phyloP scores from a whole-genome alignment of 2,113 vertebrate species.

The Myocastor coypus region DNA sequence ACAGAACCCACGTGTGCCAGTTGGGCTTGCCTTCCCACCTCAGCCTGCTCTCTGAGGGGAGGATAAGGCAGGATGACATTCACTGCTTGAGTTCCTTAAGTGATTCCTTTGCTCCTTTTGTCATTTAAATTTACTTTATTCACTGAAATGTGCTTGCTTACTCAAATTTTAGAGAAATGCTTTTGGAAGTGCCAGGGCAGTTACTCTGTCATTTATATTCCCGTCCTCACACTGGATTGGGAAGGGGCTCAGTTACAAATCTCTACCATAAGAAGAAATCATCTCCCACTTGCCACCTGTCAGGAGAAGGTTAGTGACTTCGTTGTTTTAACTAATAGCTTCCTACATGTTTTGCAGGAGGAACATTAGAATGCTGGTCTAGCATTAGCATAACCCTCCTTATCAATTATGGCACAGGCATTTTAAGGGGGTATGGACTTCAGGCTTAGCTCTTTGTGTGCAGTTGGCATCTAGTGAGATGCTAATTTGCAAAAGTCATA shows the following conservation, averaged over 20 bases:
- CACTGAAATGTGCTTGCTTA: neutral
- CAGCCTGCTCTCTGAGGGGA: neutral
- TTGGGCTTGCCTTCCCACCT: neutral
- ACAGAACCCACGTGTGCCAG: accelerated
- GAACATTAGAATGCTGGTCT: accelerated
- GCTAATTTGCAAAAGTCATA: neutral
- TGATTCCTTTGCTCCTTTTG: neutral
- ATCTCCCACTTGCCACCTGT: neutral
- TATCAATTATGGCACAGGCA: neutral
- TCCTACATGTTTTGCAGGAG: neutral
- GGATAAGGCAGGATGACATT: no score
- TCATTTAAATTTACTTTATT: neutral
- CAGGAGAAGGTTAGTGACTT: neutral
- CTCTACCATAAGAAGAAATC: neutral
- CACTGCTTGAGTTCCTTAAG: neutral
- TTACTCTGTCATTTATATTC: neutral
- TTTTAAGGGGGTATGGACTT: neutral
- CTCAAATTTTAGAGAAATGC: neutral
- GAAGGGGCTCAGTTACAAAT: neutral
- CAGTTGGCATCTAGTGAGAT: no score
- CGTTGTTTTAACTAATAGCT: neutral
- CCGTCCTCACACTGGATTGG: neutral
- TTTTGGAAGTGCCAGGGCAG: neutral
- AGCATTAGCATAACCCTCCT: neutral
- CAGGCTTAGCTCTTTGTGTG: neutral